Conservation (phyloP, 2,888 invertebrate genomes). For the Agelastica alni region DNA sequence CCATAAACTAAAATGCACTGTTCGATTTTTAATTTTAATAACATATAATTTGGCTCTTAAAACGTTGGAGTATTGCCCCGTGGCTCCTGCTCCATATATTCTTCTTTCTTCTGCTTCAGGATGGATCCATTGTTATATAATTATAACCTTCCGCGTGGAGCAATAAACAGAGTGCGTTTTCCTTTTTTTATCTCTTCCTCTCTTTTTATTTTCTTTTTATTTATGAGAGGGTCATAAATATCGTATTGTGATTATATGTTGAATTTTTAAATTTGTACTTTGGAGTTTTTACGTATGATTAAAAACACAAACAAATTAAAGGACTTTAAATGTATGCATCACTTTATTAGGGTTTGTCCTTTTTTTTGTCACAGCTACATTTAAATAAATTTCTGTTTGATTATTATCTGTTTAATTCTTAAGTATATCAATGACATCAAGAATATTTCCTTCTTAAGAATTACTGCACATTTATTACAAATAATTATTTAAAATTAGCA, state of each 20-base stretch:
- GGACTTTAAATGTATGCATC: not conserved
- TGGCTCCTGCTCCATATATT: slow-evolving; percentile 51
- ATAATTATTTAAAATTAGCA: too few species aligned
- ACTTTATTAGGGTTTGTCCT: too few species aligned
- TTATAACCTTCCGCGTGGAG: slow-evolving; percentile 45
- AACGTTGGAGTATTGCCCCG: slow-evolving; percentile 50
- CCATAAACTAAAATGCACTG: slow-evolving; percentile 33
- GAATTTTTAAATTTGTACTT: slow-evolving; percentile 15
- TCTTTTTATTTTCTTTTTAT: too few species aligned
- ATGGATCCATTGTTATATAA: slow-evolving; percentile 50
- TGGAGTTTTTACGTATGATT: slow-evolving; percentile 5
- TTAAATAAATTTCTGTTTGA: too few species aligned
- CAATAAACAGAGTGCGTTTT: slow-evolving; percentile 28
- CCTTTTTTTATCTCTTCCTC: slow-evolving; percentile 10
- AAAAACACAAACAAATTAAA: slow-evolving; percentile 6
- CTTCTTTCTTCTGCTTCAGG: slow-evolving; percentile 34
- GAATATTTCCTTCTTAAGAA: too few species aligned
- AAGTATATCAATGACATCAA: too few species aligned
- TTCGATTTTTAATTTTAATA: slow-evolving; percentile 50
- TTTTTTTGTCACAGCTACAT: too few species aligned
- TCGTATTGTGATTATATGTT: slow-evolving; percentile 18
- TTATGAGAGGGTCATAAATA: slow-evolving; percentile 18
- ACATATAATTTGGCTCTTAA: slow-evolving; percentile 53
- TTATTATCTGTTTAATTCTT: too few species aligned
- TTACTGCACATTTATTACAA: too few species aligned